A percentile compares a stretch with the other conserved stretches of the same genome.
These are phyloP conservation scores for Lepidurus couesii DNA, from an alignment of 1,140 invertebrate species.

Conservation along the genomic window DNA sequence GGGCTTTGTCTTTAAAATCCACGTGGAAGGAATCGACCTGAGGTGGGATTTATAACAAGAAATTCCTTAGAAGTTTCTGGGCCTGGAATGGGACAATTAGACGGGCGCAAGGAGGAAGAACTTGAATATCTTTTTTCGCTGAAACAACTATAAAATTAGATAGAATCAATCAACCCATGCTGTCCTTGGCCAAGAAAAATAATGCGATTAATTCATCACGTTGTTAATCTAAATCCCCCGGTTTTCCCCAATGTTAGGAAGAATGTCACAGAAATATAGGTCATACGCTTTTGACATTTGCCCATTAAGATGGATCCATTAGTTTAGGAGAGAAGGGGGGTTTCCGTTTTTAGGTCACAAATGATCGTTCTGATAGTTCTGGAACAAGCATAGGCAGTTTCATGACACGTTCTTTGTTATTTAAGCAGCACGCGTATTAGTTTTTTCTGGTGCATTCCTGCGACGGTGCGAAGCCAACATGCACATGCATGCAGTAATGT, in stretches of 20 bases:
- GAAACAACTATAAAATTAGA: too few relatives aligned
- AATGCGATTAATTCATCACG: too few relatives aligned
- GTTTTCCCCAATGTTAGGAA: too few relatives aligned
- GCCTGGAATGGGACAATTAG: too few relatives aligned
- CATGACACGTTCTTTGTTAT: neutral
- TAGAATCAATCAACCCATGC: too few relatives aligned
- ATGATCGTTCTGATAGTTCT: neutral
- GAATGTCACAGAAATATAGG: too few relatives aligned
- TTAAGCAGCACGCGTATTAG: neutral
- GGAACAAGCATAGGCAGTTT: neutral
- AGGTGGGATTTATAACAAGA: slow-evolving; percentile 40
- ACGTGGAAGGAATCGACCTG: slow-evolving; percentile 84
- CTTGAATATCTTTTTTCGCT: too few relatives aligned
- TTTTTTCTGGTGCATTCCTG: neutral
- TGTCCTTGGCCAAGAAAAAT: too few relatives aligned
- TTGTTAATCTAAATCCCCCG: too few relatives aligned
- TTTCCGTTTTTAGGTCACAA: neutral
- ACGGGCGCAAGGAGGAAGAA: too few relatives aligned
- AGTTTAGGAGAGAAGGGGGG: neutral
- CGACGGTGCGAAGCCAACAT: slow-evolving; percentile 29
- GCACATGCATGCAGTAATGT: neutral
- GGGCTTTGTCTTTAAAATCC: slow-evolving; percentile 63
- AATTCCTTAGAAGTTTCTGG: neutral
- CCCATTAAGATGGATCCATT: neutral
- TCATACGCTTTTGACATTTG: neutral